Evolutionary conservation across 2,113 vertebrate species (phyloP).

Genomic region (Andinoacara biseriatus): DNA sequence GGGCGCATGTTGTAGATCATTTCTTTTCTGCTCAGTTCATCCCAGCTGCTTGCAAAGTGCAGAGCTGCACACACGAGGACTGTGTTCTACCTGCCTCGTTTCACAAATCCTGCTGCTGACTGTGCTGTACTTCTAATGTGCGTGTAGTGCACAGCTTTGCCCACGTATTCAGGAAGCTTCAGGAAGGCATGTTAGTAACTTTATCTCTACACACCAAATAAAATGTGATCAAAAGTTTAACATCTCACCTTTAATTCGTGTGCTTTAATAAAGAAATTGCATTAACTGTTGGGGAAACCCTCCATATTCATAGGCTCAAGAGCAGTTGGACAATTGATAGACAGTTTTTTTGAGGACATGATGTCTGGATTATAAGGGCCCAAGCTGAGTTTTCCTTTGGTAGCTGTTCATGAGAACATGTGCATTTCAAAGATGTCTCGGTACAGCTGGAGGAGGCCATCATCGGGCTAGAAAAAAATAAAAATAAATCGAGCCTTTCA

Average conservation of each 20-base stretch:
- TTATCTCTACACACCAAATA: not conserved
- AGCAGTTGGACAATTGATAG: not conserved
- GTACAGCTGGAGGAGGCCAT: not conserved
- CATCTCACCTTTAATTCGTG: not conserved
- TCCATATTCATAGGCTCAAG: not conserved
- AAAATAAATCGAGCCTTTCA: not conserved
- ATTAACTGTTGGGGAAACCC: not conserved
- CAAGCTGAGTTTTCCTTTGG: rapidly evolving
- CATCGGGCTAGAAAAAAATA: not conserved
- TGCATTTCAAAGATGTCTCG: not conserved
- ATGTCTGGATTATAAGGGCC: no score
- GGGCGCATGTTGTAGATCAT: conserved; percentile 12
- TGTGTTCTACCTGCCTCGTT: conserved; percentile 22
- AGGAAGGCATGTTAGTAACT: rapidly evolving
- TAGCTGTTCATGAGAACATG: not conserved
- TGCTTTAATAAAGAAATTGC: not conserved
- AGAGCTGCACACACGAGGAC: not conserved
- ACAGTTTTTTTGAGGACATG: not conserved
- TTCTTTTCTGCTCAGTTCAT: not conserved
- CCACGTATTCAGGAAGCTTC: not conserved
- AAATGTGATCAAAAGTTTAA: not conserved
- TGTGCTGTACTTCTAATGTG: not conserved
- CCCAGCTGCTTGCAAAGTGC: conserved; percentile 36
- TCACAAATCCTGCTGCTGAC: conserved; percentile 21
- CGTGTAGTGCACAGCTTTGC: not conserved